Evolutionary conservation across 2,797 vertebrate species (phyloP), one percentile per base, ranked within the genome.

Genomic region (Champsocephalus gunnari): DNA sequence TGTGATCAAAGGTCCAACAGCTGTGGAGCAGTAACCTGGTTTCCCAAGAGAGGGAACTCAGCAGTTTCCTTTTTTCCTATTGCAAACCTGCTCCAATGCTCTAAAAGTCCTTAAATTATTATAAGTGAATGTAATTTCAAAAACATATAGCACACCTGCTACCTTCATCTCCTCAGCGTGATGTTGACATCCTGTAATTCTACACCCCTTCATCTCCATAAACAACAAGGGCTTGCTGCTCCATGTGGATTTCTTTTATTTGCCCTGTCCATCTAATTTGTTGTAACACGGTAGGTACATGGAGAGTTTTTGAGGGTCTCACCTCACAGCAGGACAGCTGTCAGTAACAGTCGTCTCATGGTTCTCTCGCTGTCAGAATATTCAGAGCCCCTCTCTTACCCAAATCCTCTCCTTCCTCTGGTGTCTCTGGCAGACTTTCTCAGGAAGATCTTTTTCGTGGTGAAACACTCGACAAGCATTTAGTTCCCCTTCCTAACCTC

Each of bases 181-280:
- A 86, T 61, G 56, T 77, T 79, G 83, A 87, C 82, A 87, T 84
- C 87, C 82, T 86, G 86, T 88, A 92, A 91, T 77, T 41, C 66
- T 57, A 88, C 86, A 81, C 87, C n/a, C 10, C 12, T 28, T 34
- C 56, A 38, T 1, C 78, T 62, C 44, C 64, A 54, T 47, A 24
- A 55, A 66, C 60, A 75, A 55, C 77, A 63, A 65, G 28, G 73
- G 45, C 66, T 74, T 12, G 41, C 59, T 45, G 48, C 70, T 58
- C 55, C 59, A 54, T 4, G 50, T 21, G 51, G 12, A 51, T 50
- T 64, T 32, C 73, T 67, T 77, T 77, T 77, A 45, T 79, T 82
- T 58, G 51, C 34, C 16, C 50, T 63, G 58, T 81, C 76, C 73
- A 75, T 75, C 61, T 54, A 17, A 28, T 65, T 69, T 21, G 5